Base-by-base conservation (phyloP, 2,888 invertebrate genomes). In the Stenichneumon culpator region DNA sequence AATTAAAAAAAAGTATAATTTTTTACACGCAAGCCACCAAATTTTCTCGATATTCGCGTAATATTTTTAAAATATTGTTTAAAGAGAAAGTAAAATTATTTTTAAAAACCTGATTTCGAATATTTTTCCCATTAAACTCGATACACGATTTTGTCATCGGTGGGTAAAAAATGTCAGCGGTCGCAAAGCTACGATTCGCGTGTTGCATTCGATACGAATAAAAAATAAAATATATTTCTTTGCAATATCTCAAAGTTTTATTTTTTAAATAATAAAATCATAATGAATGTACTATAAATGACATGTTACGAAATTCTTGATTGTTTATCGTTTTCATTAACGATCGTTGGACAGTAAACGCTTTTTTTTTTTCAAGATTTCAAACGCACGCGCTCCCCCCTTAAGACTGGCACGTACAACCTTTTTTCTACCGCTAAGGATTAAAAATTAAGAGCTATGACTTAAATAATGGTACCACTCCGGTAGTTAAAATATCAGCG, bases 401-500 rank as follows among this genome's bases (percentile, higher is more conserved):
- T 86, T 73, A 87, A 88, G 86, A 92, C 92, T 92, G 92, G 92
- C 92, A 92, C 91, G 89, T 91, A 91, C 89, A 91, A 91, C 88
- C 89, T 88, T 88, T 82, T 90, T 89, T 88, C 88, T 60, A 77
- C 39, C 65, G 32, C 65, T 72, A 44, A 63, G 52, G 28, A 79
- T 83, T 22, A 78, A 87, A 86, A 86, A 80, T 86, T 88, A 88
- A 84, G 83, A 86, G 87, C 90, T 89, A 89, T 67, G 44, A 50
- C 67, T 75, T 69, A 73, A 81, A 79, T 65, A 82, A 72, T 54
- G 57, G 50, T n/a, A 72, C 54, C 47, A 52, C 36, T 70, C 72
- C 57, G 63, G 39, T 72, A 36, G 44, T 50, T 36, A 57, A 44
- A 44, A 54, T 39, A 39, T 28, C 39, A 65, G 25, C 32, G 65